A percentile compares a stretch with the other conserved stretches of the same genome.
Evolutionary conservation across 2,797 vertebrate species (phyloP).

Genomic region (Muscicapa striata): DNA sequence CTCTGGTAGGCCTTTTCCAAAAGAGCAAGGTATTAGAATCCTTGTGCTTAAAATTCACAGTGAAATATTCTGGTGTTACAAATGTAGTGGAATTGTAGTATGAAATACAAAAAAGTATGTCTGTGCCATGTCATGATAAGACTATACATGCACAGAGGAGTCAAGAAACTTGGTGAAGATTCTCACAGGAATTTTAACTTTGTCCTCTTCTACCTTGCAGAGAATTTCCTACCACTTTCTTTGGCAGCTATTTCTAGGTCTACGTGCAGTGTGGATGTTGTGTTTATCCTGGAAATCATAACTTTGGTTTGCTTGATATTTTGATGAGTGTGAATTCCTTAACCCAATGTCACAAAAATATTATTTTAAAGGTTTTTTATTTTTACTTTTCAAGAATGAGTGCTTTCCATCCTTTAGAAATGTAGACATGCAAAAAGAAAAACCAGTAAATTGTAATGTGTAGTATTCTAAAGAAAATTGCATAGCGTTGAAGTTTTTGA

Average conservation of each 20-base stretch:
- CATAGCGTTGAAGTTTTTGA: not conserved
- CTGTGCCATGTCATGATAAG: constrained; percentile 18
- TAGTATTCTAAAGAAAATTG: not conserved
- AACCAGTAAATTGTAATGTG: not conserved
- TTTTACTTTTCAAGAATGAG: not conserved
- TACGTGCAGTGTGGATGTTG: not conserved
- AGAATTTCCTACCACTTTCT: not conserved
- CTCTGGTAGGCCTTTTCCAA: constrained; percentile 35
- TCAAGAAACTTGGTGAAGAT: constrained; percentile 13
- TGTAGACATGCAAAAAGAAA: not conserved
- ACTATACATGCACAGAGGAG: not conserved
- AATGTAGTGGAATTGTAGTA: not conserved
- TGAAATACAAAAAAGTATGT: not conserved
- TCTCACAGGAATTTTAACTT: constrained; percentile 31
- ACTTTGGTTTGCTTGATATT: not conserved
- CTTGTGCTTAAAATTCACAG: not conserved
- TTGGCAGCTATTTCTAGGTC: constrained; percentile 11
- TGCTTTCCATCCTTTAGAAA: not conserved
- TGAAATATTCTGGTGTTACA: constrained; percentile 24
- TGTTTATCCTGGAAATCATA: not conserved
- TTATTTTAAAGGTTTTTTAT: not conserved
- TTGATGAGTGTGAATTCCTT: not conserved
- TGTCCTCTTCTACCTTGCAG: not conserved
- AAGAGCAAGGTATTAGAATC: constrained; percentile 27
- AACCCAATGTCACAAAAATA: not conserved